phyloP scores from a whole-genome alignment of 2,113 vertebrate species.

The Riparia riparia region DNA sequence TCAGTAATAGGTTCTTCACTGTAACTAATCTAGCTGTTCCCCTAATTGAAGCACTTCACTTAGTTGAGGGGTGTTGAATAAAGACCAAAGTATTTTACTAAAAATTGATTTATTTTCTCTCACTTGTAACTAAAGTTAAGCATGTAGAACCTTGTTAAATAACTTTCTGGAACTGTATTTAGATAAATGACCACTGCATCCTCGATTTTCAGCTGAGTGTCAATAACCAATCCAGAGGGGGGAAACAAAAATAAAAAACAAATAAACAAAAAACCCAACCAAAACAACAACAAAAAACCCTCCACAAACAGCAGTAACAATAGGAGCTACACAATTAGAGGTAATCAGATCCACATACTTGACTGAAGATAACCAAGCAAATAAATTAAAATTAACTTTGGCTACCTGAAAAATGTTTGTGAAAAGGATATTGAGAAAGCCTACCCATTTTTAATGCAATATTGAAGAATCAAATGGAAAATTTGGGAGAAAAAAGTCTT shows the following conservation, averaged over 20 bases:
- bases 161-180: background rate
- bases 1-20: background rate
- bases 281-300: background rate
- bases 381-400: background rate
- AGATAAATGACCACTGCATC: background rate
- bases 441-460: background rate
- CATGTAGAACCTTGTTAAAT: background rate
- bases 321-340: background rate
- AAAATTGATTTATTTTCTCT: background rate
- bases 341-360: background rate
- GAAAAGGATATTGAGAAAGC: background rate
- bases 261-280: background rate
- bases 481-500: background rate
- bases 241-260: background rate
- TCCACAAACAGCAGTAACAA: background rate
- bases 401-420: background rate
- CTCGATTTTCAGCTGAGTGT: background rate
- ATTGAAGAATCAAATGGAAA: background rate
- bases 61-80: background rate
- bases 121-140: background rate
- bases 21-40: background rate
- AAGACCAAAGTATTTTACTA: background rate
- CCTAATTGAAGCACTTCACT: background rate
- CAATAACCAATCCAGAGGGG: accelerated
- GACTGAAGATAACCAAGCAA: background rate